Percentiles rank a stretch among this genome's conserved stretches.
Conservation (phyloP, 1,140 invertebrate species). For the Hylaeus volcanicus region DNA sequence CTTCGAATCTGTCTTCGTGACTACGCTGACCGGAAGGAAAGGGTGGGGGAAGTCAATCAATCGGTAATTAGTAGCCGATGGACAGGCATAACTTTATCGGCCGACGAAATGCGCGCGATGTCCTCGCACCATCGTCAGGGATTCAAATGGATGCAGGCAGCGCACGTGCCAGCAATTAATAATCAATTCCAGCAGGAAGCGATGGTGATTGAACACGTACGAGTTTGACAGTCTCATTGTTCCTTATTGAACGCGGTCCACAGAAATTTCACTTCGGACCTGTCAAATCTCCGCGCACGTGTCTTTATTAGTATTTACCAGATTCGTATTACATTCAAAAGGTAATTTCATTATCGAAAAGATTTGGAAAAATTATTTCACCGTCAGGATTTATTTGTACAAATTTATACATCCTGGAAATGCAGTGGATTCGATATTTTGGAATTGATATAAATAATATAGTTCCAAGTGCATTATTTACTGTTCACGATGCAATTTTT, state of each 20-base stretch:
- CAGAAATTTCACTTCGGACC: conserved; percentile 36
- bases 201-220: conserved; percentile 53
- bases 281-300: not conserved
- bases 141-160: conserved; percentile 54
- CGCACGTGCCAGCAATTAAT: conserved; percentile 60
- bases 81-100: conserved; percentile 61
- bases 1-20: conserved; percentile 31
- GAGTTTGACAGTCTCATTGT: conserved; percentile 57
- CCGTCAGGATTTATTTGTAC: too few species aligned
- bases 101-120: conserved; percentile 55
- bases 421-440: too few species aligned
- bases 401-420: too few species aligned
- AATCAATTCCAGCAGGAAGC: conserved; percentile 61
- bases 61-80: conserved; percentile 63
- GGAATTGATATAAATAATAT: too few species aligned
- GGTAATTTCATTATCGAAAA: too few species aligned
- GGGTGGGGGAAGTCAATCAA: conserved; percentile 57
- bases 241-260: conserved; percentile 46
- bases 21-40: conserved; percentile 14
- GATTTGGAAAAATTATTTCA: too few species aligned
- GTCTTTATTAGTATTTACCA: not conserved
- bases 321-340: too few species aligned
- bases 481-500: too few species aligned
- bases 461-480: too few species aligned
- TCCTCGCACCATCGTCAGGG: conserved; percentile 45